phyloP scores from a whole-genome alignment of 2,797 vertebrate species.

The Phaenicophaeus curvirostris region DNA sequence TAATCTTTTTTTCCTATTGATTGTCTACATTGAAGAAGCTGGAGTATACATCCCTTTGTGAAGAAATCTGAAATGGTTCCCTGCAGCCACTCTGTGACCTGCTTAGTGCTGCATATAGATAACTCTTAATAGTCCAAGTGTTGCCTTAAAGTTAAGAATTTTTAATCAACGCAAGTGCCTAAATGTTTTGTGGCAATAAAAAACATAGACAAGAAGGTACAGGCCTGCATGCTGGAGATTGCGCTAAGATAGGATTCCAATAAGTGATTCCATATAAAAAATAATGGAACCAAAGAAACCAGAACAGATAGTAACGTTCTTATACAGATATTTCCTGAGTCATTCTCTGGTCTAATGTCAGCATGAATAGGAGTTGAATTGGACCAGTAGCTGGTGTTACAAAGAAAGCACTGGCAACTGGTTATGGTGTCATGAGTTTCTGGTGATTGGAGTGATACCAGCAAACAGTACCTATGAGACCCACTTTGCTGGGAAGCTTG shows the following conservation, averaged over 20 bases:
- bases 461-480: neutral
- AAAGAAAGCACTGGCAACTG: neutral
- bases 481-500: neutral
- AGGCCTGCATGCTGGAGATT: neutral
- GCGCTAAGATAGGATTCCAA: neutral
- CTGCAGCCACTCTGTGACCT: neutral
- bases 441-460: neutral
- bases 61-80: neutral
- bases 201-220: neutral
- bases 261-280: neutral
- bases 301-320: neutral
- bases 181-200: neutral
- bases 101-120: neutral
- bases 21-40: neutral
- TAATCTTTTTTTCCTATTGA: neutral
- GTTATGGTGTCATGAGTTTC: rapidly evolving
- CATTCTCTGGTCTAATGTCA: neutral
- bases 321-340: neutral
- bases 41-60: neutral
- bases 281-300: neutral
- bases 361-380: neutral
- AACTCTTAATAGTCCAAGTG: neutral
- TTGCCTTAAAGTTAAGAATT: neutral
- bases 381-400: neutral
- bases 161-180: neutral